A percentile compares a stretch with the other conserved stretches of the same genome.
phyloP scores from a whole-genome alignment of 2,113 vertebrate species.

The Daboia siamensis region DNA sequence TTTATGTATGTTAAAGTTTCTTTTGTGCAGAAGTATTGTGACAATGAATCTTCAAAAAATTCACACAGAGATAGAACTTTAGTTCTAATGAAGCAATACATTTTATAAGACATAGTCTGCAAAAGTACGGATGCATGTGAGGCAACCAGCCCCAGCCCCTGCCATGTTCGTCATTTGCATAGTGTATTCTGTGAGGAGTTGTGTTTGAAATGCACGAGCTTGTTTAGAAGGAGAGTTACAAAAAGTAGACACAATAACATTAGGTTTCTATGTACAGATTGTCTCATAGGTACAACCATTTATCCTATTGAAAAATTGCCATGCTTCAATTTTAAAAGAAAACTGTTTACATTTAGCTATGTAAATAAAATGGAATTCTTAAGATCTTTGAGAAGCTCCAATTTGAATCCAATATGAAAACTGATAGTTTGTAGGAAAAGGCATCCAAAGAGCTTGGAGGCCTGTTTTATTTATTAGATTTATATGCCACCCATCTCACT shows the following conservation, averaged over 20 bases:
- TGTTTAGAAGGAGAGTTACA: neutral
- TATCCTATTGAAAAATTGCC: neutral
- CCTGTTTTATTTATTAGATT: neutral
- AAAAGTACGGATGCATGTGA: neutral
- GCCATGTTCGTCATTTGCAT: neutral
- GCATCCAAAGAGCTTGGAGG: neutral
- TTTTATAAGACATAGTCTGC: neutral
- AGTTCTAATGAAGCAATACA: neutral
- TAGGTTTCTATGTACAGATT: neutral
- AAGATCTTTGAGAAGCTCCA: neutral
- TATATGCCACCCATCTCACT: neutral
- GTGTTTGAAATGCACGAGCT: neutral
- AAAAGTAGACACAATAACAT: neutral
- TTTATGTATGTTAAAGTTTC: neutral
- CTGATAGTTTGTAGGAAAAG: neutral
- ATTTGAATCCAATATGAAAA: neutral
- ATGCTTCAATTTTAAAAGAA: neutral
- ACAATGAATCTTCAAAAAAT: neutral
- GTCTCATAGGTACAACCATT: neutral
- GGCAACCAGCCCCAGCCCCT: neutral
- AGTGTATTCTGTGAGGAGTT: neutral
- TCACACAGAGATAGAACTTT: neutral
- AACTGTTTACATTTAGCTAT: neutral
- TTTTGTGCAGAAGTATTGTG: neutral
- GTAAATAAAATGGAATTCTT: neutral